These are phyloP conservation scores for Chrysomela aeneicollis DNA, from an alignment of 2,888 invertebrate species.

Conservation along the genomic window DNA sequence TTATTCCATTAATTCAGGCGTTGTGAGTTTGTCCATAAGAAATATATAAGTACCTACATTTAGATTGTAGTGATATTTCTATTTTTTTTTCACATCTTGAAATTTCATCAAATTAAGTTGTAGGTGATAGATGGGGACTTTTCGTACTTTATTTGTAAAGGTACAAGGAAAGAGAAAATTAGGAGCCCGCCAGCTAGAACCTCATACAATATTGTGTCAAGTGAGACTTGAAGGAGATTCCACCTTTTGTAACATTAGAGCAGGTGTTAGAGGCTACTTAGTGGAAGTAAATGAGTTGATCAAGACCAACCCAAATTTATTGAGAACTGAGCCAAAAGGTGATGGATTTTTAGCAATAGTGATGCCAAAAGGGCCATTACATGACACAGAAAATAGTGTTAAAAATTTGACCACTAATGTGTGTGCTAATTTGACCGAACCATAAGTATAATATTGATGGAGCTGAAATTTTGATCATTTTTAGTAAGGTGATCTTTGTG, in stretches of 20 bases:
- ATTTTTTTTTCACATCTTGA: no score
- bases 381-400: slow-evolving; percentile 31
- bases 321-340: slow-evolving; percentile 41
- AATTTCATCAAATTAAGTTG: no score
- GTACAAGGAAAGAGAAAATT: slow-evolving; percentile 42
- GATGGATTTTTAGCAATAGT: slow-evolving; percentile 44
- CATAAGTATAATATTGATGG: no score
- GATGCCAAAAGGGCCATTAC: slow-evolving; percentile 34
- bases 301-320: slow-evolving; percentile 41
- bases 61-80: no score
- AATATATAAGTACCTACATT: no score
- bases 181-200: slow-evolving; percentile 38
- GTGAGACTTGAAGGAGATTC: slow-evolving; percentile 43
- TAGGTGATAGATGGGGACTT: no score
- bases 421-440: no score
- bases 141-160: no score
- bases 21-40: no score
- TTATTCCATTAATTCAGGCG: no score
- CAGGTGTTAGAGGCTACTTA: slow-evolving; percentile 40
- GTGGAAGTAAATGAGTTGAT: slow-evolving; percentile 45
- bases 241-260: slow-evolving; percentile 40
- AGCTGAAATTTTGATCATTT: no score
- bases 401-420: slow-evolving; percentile 30
- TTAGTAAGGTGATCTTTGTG: no score
- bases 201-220: slow-evolving; percentile 43